Percentiles rank a stretch among this genome's conserved stretches.
These are phyloP conservation scores for Dendrolimus pini DNA, from an alignment of 2,888 invertebrate species.

Conservation along the genomic window DNA sequence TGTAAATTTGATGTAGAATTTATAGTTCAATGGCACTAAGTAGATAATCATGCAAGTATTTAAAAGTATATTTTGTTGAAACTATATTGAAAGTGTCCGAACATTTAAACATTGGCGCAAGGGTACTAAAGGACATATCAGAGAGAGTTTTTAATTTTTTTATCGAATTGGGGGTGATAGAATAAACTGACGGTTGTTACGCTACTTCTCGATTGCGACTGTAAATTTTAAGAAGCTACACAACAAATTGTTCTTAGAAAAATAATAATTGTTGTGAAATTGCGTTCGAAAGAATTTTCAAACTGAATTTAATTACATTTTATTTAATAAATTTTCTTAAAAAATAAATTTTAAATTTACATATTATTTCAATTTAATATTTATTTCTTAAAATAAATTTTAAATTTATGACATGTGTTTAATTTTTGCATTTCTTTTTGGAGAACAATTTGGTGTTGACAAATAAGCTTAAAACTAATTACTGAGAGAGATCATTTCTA, in stretches of 20 bases:
- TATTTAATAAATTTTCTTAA: too few relatives aligned
- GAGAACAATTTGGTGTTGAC: constrained; percentile 27
- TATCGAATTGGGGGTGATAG: constrained; percentile 40
- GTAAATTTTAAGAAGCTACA: background rate
- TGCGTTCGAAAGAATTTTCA: too few relatives aligned
- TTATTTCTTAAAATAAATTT: too few relatives aligned
- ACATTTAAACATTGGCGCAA: constrained; percentile 14
- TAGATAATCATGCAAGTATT: too few relatives aligned
- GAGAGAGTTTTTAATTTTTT: constrained; percentile 22
- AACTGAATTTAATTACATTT: too few relatives aligned
- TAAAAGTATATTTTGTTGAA: too few relatives aligned
- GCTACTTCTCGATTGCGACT: constrained; percentile 16
- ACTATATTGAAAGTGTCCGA: background rate
- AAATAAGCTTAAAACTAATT: constrained; percentile 48
- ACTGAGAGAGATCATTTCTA: constrained; percentile 67
- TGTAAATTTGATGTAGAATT: too few relatives aligned
- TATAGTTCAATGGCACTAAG: too few relatives aligned
- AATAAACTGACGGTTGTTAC: constrained; percentile 43
- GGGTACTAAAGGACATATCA: constrained; percentile 55
- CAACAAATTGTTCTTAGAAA: background rate
- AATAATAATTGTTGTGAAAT: too few relatives aligned
- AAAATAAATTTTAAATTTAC: too few relatives aligned
- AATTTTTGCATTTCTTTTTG: constrained; percentile 12
- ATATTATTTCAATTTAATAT: too few relatives aligned
- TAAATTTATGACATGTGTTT: too few relatives aligned